phyloP scores from a whole-genome alignment of 2,797 vertebrate species.

The Acanthornis magna region DNA sequence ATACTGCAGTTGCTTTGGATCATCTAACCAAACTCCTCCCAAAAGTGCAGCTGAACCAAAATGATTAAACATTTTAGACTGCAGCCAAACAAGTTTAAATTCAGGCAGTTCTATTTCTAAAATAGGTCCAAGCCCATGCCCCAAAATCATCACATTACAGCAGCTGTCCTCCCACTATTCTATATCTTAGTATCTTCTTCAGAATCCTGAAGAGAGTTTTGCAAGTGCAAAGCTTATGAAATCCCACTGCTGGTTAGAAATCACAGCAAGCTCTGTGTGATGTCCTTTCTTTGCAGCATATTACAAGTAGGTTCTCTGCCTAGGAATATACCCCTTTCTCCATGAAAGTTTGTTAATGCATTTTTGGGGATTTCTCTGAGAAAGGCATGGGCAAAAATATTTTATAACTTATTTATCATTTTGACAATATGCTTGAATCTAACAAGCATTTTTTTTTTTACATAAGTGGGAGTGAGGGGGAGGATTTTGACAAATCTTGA shows the following conservation, averaged over 20 bases:
- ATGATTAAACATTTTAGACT: not conserved
- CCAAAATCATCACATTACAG: not conserved
- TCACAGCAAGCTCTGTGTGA: not conserved
- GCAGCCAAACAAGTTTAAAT: not conserved
- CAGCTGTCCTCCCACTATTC: not conserved
- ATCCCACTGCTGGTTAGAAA: not conserved
- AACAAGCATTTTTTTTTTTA: not conserved
- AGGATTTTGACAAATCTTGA: not conserved
- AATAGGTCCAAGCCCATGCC: not conserved
- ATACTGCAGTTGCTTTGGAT: not conserved
- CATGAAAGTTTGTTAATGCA: not conserved
- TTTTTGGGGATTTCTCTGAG: not conserved
- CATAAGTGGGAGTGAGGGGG: not conserved
- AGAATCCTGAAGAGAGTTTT: not conserved
- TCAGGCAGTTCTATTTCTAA: not conserved
- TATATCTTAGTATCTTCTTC: not conserved
- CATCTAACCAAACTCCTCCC: not conserved
- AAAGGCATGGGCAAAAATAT: not conserved
- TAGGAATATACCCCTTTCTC: not conserved
- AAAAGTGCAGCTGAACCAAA: not conserved
- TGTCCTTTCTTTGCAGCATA: not conserved
- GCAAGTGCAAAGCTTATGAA: not conserved
- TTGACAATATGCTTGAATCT: not conserved
- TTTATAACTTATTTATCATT: not conserved
- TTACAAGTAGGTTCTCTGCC: not conserved